Conservation (phyloP, 2,113 vertebrate genomes). For the Varanus salvator region DNA sequence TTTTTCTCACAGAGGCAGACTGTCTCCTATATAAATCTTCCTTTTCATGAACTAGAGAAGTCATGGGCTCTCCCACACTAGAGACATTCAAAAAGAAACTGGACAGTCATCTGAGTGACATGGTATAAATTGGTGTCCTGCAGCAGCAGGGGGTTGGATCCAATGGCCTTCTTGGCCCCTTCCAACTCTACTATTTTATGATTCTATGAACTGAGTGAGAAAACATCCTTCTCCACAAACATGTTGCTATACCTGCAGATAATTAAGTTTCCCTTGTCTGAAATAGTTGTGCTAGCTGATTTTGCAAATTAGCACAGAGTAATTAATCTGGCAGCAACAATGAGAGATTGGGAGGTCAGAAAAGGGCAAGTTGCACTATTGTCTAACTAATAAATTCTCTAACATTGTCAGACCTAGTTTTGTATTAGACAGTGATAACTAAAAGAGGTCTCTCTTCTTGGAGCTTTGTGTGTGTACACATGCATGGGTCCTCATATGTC, state of each 20-base stretch:
- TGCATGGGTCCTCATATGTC: background rate
- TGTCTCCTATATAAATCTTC: background rate
- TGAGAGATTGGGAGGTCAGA: background rate
- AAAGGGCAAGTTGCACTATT: background rate
- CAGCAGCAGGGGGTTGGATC: no score
- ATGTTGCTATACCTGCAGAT: background rate
- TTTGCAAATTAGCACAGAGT: background rate
- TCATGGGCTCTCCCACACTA: no score
- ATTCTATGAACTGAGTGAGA: background rate
- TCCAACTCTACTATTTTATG: no score
- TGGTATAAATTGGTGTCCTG: no score
- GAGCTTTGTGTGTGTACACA: background rate
- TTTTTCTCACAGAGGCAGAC: background rate
- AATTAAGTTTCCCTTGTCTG: background rate
- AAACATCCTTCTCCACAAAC: background rate
- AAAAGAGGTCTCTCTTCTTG: background rate
- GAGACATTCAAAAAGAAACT: no score
- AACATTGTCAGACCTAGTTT: background rate
- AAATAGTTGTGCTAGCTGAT: background rate
- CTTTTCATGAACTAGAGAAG: background rate
- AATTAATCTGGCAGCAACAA: background rate
- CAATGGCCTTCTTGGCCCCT: no score
- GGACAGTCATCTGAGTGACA: no score
- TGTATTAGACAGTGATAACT: background rate
- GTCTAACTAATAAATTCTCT: background rate